phyloP scores from a whole-genome alignment of 2,113 vertebrate genomes.

The Oophaga pumilio region DNA sequence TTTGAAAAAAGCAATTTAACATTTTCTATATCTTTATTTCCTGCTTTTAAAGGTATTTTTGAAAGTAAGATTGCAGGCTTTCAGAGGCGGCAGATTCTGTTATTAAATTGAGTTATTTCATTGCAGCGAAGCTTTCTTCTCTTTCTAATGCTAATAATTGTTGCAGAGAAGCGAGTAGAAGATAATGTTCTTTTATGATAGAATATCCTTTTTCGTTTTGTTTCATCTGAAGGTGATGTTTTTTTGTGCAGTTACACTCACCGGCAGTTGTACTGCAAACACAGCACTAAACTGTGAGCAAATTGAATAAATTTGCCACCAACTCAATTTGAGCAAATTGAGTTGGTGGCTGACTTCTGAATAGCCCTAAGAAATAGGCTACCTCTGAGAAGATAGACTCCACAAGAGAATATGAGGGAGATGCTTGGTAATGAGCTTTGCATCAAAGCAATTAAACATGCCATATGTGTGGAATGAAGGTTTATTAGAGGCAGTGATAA shows the following conservation, averaged over 20 bases:
- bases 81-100: background rate
- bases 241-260: background rate
- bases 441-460: background rate
- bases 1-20: conserved; percentile 55
- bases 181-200: conserved; percentile 45
- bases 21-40: conserved; percentile 58
- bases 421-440: background rate
- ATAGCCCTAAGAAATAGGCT: background rate
- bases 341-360: background rate
- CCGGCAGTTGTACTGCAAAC: conserved; percentile 17
- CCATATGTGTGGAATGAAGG: background rate
- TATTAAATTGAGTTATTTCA: conserved; percentile 47
- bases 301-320: background rate
- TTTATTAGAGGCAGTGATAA: background rate
- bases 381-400: background rate
- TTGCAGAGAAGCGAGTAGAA: conserved; percentile 12
- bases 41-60: conserved; percentile 34
- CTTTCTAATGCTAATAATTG: conserved; percentile 52
- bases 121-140: background rate
- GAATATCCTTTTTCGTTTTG: conserved; percentile 7
- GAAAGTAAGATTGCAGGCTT: conserved; percentile 36
- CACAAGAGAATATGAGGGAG: background rate
- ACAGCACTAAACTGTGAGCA: conserved; percentile 20
- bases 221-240: conserved; percentile 38
- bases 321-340: no score